These are phyloP conservation scores for Macquaria australasica DNA, from an alignment of 2,113 vertebrate species.

Conservation along the genomic window DNA sequence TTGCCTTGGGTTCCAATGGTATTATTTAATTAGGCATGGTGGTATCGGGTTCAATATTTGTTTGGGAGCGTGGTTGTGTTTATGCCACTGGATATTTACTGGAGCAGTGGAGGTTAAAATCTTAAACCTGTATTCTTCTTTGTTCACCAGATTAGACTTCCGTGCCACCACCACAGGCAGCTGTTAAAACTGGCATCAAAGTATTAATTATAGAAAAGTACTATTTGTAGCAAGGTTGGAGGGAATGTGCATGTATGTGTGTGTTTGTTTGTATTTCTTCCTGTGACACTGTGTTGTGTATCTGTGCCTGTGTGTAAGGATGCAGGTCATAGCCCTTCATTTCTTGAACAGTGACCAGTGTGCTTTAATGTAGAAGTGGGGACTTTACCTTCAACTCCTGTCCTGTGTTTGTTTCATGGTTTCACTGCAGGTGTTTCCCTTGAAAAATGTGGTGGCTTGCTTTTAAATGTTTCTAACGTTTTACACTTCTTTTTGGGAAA, in stretches of 20 bases:
- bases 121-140: constrained; percentile 66
- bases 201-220: constrained; percentile 66
- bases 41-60: constrained; percentile 48
- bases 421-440: not conserved
- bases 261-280: not conserved
- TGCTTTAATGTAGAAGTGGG: not conserved
- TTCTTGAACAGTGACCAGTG: not conserved
- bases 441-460: not conserved
- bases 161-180: constrained; percentile 57
- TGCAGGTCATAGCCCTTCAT: not conserved
- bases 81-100: constrained; percentile 80
- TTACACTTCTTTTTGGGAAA: not conserved
- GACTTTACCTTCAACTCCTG: not conserved
- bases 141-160: constrained; percentile 77
- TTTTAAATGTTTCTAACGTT: not conserved
- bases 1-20: constrained; percentile 33
- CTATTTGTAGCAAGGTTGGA: constrained; percentile 29
- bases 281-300: not conserved
- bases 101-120: constrained; percentile 74
- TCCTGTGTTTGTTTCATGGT: not conserved
- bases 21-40: constrained; percentile 58
- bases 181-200: constrained; percentile 63
- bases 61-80: constrained; percentile 69
- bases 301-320: not conserved
- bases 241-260: not conserved